Evolutionary conservation across 1,140 invertebrate species (phyloP).

Genomic region (Drosophila repleta): DNA sequence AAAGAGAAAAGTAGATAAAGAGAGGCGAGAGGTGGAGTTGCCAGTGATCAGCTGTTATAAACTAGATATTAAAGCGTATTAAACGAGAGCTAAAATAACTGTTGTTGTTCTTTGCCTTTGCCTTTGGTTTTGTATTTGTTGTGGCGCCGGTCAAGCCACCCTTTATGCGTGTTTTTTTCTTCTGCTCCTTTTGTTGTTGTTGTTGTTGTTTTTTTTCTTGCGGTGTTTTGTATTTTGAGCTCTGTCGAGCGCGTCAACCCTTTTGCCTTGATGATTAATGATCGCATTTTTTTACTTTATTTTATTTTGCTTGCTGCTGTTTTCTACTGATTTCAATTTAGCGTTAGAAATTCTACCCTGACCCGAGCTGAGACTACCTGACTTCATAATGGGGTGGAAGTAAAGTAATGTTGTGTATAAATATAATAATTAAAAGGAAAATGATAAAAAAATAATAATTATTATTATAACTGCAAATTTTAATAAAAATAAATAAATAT

Average conservation of each 20-base stretch:
- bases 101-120: conserved; percentile 1
- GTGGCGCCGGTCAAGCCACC: conserved; percentile 53
- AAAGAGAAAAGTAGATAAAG: neutral
- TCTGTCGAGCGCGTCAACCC: conserved; percentile 71
- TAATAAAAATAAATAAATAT: too few relatives aligned
- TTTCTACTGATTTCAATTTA: conserved; percentile 80
- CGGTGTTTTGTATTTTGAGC: conserved; percentile 44
- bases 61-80: conserved; percentile 15
- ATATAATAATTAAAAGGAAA: too few relatives aligned
- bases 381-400: too few relatives aligned
- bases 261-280: conserved; percentile 75
- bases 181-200: conserved; percentile 12
- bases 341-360: conserved; percentile 31
- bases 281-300: conserved; percentile 57
- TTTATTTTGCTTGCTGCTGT: conserved; percentile 38
- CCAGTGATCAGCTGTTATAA: neutral
- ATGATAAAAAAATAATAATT: too few relatives aligned
- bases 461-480: too few relatives aligned
- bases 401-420: too few relatives aligned
- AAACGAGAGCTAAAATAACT: conserved; percentile 1
- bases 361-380: neutral
- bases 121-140: conserved; percentile 10
- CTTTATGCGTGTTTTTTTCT: conserved; percentile 37
- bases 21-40: too few relatives aligned
- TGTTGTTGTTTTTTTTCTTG: conserved; percentile 9